These are phyloP conservation scores for Phalangium opilio DNA, from an alignment of 2,888 invertebrate genomes.

Conservation along the genomic window DNA sequence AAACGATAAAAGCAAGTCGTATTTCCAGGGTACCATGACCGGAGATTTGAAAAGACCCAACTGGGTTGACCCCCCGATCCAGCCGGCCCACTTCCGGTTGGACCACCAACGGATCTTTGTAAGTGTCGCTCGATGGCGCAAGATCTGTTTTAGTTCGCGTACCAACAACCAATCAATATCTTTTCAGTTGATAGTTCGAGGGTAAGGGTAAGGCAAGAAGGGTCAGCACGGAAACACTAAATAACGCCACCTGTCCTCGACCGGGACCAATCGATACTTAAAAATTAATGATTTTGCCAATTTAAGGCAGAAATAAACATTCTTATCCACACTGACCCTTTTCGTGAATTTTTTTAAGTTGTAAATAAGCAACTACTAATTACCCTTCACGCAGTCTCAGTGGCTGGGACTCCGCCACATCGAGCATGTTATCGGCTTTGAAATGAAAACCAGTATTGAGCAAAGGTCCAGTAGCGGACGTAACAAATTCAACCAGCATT, in stretches of 20 bases:
- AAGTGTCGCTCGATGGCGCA: conserved; percentile 18
- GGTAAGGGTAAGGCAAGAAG: not conserved
- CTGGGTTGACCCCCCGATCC: conserved; percentile 4
- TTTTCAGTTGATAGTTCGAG: not conserved
- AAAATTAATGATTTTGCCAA: too few relatives aligned
- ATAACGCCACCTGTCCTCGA: not conserved
- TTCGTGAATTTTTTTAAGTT: not conserved
- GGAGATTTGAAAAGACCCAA: conserved; percentile 15
- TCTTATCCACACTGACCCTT: too few relatives aligned
- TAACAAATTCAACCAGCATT: conserved; percentile 26
- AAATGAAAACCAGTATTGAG: conserved; percentile 87
- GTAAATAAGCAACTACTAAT: not conserved
- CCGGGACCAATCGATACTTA: too few relatives aligned
- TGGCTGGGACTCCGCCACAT: conserved; percentile 16
- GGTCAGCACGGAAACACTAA: too few relatives aligned
- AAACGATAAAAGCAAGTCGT: conserved; percentile 71
- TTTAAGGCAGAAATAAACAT: too few relatives aligned
- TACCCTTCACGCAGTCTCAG: conserved; percentile 14
- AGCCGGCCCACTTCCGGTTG: too few relatives aligned
- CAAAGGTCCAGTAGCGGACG: conserved; percentile 41
- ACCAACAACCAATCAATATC: not conserved
- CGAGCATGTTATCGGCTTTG: conserved; percentile 36
- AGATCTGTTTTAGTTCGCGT: conserved; percentile 11
- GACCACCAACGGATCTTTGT: conserved; percentile 12
- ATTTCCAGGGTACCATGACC: conserved; percentile 71